Evolutionary conservation across 2,888 invertebrate genomes (phyloP).

Genomic region (Hyles lineata): DNA sequence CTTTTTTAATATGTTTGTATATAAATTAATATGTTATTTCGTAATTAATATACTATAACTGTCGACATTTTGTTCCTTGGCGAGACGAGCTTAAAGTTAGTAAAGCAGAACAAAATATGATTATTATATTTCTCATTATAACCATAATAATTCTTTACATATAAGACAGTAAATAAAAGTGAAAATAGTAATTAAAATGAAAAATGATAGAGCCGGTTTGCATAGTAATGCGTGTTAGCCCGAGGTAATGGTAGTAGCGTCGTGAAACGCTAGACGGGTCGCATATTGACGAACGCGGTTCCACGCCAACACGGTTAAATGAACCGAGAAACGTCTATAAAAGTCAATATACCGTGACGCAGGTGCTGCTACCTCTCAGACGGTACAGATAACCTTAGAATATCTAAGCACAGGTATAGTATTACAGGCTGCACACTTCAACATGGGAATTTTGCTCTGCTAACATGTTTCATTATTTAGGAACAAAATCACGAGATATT

Average conservation of each 20-base stretch:
- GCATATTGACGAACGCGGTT: constrained; percentile 25
- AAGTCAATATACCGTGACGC: constrained; percentile 63
- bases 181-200: constrained; percentile 10
- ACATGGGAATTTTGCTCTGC: not conserved
- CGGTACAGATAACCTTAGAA: constrained; percentile 7
- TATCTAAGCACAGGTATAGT: constrained; percentile 13
- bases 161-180: not conserved
- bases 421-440: not conserved
- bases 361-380: constrained; percentile 45
- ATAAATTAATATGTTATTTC: not conserved
- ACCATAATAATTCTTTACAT: constrained; percentile 3
- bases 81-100: not conserved
- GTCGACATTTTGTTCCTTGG: not conserved
- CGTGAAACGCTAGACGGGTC: constrained; percentile 25
- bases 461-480: not conserved
- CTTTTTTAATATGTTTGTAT: not conserved
- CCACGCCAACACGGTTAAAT: constrained; percentile 45
- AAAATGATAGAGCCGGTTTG: constrained; percentile 16
- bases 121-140: not conserved
- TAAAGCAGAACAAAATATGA: not conserved
- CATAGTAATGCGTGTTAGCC: constrained; percentile 17
- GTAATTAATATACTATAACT: constrained; percentile 4
- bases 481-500: not conserved
- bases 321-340: constrained; percentile 55
- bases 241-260: constrained; percentile 22